Percentiles rank a stretch among this genome's conserved stretches.
These are phyloP conservation scores for Amazona guildingii DNA, from an alignment of 2,113 vertebrate species.

Conservation along the genomic window DNA sequence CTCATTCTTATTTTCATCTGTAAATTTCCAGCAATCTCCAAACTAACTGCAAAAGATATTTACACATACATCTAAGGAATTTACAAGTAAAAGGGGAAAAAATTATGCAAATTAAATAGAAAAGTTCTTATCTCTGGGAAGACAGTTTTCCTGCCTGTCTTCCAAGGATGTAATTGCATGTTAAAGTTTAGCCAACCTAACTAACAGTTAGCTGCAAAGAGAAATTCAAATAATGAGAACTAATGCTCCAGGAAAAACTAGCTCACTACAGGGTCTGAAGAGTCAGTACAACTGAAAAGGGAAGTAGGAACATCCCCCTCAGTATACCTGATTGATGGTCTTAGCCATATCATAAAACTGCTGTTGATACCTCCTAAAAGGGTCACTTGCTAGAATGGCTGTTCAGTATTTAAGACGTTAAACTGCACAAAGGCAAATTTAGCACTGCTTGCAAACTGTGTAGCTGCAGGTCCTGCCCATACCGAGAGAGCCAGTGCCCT, in stretches of 20 bases:
- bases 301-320: not conserved
- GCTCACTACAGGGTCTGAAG: not conserved
- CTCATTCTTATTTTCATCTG: not conserved
- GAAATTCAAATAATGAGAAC: not conserved
- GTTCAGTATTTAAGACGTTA: not conserved
- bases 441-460: not conserved
- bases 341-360: not conserved
- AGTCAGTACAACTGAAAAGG: not conserved
- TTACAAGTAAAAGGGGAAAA: not conserved
- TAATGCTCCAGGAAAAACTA: not conserved
- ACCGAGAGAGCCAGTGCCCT: not conserved
- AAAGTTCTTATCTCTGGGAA: not conserved
- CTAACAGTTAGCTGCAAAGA: not conserved
- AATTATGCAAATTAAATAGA: not conserved
- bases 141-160: not conserved
- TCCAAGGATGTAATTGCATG: not conserved
- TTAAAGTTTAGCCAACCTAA: not conserved
- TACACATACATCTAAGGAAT: not conserved
- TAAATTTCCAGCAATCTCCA: not conserved
- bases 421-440: not conserved
- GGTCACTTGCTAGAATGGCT: not conserved
- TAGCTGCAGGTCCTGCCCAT: not conserved
- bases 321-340: not conserved
- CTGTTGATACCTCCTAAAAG: not conserved
- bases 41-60: not conserved